phyloP scores from a whole-genome alignment of 2,888 invertebrate species.

The Oegoconia quadripuncta region DNA sequence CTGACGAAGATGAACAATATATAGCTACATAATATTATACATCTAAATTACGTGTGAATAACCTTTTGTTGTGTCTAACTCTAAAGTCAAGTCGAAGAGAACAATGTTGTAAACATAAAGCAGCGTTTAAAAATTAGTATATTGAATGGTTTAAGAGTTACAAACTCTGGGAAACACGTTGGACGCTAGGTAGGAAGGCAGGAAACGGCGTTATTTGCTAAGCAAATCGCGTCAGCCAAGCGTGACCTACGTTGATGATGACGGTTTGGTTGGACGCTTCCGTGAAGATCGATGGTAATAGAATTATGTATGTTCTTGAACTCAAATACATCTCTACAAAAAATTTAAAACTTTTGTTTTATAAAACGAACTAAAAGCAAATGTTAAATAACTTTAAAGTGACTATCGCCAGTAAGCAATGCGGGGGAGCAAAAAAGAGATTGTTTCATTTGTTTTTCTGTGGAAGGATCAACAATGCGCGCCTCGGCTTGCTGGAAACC shows the following conservation, averaged over 20 bases:
- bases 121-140: no score
- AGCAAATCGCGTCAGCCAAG: constrained; percentile 56
- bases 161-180: constrained; percentile 21
- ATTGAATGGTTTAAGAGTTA: constrained; percentile 10
- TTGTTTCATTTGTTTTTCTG: constrained; percentile 70
- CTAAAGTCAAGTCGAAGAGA: no score
- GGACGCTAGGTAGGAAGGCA: constrained; percentile 27
- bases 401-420: constrained; percentile 19
- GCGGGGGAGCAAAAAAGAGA: constrained; percentile 50
- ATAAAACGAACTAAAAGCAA: not conserved
- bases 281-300: constrained; percentile 37
- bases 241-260: constrained; percentile 49
- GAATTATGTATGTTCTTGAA: constrained; percentile 22
- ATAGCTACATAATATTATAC: no score
- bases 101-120: no score
- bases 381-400: constrained; percentile 1
- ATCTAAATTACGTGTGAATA: no score
- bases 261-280: constrained; percentile 43
- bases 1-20: no score
- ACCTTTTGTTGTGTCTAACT: no score
- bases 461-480: constrained; percentile 68
- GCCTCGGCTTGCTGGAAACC: constrained; percentile 62
- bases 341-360: constrained; percentile 2
- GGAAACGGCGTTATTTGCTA: constrained; percentile 53
- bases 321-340: not conserved